Evolutionary conservation across 2,113 vertebrate species (phyloP).

Genomic region (Noctilio leporinus): DNA sequence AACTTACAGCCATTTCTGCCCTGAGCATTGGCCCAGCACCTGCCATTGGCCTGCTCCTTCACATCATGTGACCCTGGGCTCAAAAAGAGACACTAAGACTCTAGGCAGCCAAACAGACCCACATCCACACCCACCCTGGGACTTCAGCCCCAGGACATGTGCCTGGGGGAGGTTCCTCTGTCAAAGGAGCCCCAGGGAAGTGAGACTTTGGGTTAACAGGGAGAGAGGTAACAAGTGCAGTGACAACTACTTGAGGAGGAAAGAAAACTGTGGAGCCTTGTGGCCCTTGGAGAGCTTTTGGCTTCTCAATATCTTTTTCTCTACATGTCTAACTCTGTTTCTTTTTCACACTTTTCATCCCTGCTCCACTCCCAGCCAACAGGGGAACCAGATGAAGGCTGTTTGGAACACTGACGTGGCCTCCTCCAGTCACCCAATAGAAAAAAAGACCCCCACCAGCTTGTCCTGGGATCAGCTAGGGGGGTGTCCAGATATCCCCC

Average conservation of each 20-base stretch:
- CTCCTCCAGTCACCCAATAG: slow-evolving; percentile 56
- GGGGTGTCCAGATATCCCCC: slow-evolving; percentile 51
- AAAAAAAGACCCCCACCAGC: slow-evolving; percentile 41
- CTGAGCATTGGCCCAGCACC: neutral
- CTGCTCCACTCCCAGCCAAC: neutral
- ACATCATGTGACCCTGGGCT: neutral
- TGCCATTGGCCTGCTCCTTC: neutral
- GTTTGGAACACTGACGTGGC: slow-evolving; percentile 56
- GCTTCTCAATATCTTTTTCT: neutral
- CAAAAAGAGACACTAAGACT: neutral
- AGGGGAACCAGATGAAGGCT: slow-evolving; percentile 33
- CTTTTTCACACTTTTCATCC: neutral
- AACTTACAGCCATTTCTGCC: neutral
- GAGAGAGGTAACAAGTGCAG: neutral
- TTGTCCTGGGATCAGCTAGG: slow-evolving; percentile 35
- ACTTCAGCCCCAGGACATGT: neutral
- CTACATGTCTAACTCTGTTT: neutral
- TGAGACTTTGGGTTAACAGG: neutral
- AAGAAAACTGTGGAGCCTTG: neutral
- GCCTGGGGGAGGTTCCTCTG: neutral
- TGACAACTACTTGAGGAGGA: neutral
- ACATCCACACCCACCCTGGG: neutral
- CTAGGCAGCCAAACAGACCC: neutral
- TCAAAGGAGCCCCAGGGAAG: neutral
- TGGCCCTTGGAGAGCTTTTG: neutral